phyloP scores from a whole-genome alignment of 2,113 vertebrate genomes.

The Campylorhamphus procurvoides region DNA sequence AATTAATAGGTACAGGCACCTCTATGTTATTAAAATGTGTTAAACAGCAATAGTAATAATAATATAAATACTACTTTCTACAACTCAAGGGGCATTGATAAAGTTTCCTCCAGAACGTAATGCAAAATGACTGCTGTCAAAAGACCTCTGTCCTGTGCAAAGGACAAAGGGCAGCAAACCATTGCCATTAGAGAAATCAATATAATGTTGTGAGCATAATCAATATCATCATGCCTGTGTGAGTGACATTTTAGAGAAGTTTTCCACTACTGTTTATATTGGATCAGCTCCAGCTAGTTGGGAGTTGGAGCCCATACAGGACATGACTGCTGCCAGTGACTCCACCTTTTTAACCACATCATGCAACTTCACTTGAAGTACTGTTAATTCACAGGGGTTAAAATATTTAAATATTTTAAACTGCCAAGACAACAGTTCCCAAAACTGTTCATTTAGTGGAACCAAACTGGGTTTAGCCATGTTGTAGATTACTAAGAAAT shows the following conservation, averaged over 20 bases:
- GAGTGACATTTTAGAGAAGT: background rate
- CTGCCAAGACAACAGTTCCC: background rate
- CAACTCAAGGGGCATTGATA: background rate
- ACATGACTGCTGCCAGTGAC: background rate
- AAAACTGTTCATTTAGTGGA: background rate
- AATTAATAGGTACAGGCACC: background rate
- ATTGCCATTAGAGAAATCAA: background rate
- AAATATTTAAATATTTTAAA: conserved; percentile 1
- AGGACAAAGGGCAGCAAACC: background rate
- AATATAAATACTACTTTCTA: background rate
- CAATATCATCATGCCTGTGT: background rate
- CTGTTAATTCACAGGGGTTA: background rate
- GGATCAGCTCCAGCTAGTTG: conserved; percentile 6
- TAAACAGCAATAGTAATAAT: background rate
- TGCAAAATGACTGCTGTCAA: background rate
- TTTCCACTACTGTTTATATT: background rate
- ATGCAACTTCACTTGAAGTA: background rate
- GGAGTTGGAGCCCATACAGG: background rate
- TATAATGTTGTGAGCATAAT: background rate
- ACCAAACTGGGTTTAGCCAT: background rate
- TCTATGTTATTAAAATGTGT: background rate
- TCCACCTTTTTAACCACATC: conserved; percentile 25
- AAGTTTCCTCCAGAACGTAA: background rate
- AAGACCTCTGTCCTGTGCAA: background rate
- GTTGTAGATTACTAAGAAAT: background rate